Evolutionary conservation across 1,140 invertebrate species (phyloP).

Genomic region (Zaprionus capensis): DNA sequence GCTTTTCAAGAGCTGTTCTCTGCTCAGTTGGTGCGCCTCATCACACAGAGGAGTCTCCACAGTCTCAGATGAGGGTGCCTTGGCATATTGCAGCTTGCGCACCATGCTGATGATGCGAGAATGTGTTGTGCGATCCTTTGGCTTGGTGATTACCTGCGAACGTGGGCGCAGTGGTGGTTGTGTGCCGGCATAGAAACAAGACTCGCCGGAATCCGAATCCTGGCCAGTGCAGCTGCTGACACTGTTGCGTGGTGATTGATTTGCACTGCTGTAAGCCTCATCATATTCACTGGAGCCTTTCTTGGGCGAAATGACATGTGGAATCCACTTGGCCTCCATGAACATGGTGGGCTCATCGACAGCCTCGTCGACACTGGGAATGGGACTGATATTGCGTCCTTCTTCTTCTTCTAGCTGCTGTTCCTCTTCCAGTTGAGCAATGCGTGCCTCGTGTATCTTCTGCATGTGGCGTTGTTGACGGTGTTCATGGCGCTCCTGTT

Average conservation of each 20-base stretch:
- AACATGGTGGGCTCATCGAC: conserved; percentile 59
- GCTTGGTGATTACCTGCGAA: conserved; percentile 46
- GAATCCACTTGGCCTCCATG: conserved; percentile 69
- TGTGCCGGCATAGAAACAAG: conserved; percentile 53
- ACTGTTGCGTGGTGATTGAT: conserved; percentile 57
- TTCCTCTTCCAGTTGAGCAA: conserved; percentile 42
- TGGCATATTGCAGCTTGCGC: conserved; percentile 57
- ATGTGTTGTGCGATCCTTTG: conserved; percentile 47
- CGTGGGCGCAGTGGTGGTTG: conserved; percentile 49
- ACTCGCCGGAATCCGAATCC: conserved; percentile 61
- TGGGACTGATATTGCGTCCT: conserved; percentile 46
- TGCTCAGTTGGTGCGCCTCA: background rate
- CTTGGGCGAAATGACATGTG: conserved; percentile 34
- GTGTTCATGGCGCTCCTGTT: conserved; percentile 58
- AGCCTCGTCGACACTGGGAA: conserved; percentile 60
- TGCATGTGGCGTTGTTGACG: conserved; percentile 36
- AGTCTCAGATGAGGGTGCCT: conserved; percentile 3
- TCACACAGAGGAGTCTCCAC: no score
- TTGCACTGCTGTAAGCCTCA: conserved; percentile 63
- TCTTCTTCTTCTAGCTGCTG: conserved; percentile 9
- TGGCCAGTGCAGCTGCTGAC: conserved; percentile 52
- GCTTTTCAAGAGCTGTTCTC: conserved; percentile 26
- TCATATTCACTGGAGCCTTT: conserved; percentile 38
- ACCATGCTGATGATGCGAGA: conserved; percentile 72
- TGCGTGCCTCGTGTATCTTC: conserved; percentile 41